These are phyloP conservation scores for Beris chalybata DNA, from an alignment of 2,888 invertebrate species.

Conservation along the genomic window DNA sequence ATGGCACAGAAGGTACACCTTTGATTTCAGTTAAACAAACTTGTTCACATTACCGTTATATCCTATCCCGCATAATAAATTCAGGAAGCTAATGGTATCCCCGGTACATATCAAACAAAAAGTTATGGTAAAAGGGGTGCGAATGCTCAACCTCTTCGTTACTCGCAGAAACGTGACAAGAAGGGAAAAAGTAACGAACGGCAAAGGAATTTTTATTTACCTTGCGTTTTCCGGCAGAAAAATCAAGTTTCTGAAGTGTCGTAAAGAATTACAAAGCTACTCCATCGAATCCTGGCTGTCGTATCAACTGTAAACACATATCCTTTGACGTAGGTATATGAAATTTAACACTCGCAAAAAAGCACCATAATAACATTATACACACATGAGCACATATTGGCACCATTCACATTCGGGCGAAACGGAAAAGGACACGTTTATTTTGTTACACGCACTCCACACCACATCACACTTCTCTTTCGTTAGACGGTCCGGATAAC, in stretches of 20 bases:
- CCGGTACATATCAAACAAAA: no score
- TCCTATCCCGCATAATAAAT: no score
- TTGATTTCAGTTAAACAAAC: no score
- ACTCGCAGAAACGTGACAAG: no score
- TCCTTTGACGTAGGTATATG: background rate
- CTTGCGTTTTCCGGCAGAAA: background rate
- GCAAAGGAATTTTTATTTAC: no score
- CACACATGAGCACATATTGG: constrained; percentile 15
- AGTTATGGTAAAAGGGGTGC: no score
- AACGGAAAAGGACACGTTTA: background rate
- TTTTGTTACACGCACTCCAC: background rate
- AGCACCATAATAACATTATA: constrained; percentile 5
- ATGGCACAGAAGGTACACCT: no score
- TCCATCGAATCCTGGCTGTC: constrained; percentile 1
- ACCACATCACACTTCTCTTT: constrained; percentile 9
- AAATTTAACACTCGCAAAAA: no score
- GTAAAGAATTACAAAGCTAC: constrained; percentile 11
- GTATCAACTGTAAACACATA: constrained; percentile 1
- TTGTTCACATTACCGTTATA: no score
- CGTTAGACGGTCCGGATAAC: background rate
- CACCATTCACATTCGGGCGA: background rate
- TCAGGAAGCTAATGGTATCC: no score
- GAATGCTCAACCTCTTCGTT: no score
- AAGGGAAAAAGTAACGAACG: no score
- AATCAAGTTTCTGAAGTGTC: constrained; percentile 17